A percentile compares a stretch with the other conserved stretches of the same genome.
These are phyloP conservation scores for Dufourea novaeangliae DNA, from an alignment of 1,140 invertebrate genomes.

Conservation along the genomic window DNA sequence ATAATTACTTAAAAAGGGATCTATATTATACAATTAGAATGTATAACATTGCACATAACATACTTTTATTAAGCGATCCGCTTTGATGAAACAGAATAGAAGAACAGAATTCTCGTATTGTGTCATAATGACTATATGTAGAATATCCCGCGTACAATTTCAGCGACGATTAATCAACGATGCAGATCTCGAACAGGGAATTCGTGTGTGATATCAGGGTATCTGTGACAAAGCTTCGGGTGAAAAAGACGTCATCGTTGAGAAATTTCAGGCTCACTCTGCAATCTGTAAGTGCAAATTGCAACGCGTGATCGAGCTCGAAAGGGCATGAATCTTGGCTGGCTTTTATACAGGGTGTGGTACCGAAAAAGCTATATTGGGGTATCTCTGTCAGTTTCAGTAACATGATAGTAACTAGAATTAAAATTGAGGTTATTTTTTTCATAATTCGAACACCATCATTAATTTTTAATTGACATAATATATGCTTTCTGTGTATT, in stretches of 20 bases:
- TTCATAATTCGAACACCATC: no score
- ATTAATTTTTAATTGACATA: no score
- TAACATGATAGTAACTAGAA: background rate
- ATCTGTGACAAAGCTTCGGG: conserved; percentile 33
- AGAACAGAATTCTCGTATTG: no score
- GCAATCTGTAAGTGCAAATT: conserved; percentile 56
- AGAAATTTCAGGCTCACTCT: conserved; percentile 41
- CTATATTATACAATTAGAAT: no score
- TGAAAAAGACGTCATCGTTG: conserved; percentile 23
- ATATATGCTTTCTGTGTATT: no score
- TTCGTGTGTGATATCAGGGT: conserved; percentile 45
- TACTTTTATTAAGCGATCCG: no score
- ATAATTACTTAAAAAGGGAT: no score
- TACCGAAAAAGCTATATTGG: background rate
- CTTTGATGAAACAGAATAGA: no score
- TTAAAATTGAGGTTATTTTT: no score
- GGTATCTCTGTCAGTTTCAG: background rate
- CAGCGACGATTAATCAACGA: conserved; percentile 6
- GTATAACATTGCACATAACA: no score
- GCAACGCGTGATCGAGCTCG: conserved; percentile 1
- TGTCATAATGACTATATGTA: no score
- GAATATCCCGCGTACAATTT: background rate
- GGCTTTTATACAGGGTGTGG: background rate
- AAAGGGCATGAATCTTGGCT: conserved; percentile 38
- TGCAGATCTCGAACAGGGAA: conserved; percentile 23